These are phyloP conservation scores for Potamarius usumacintae DNA, from an alignment of 2,113 vertebrate species.

Conservation along the genomic window DNA sequence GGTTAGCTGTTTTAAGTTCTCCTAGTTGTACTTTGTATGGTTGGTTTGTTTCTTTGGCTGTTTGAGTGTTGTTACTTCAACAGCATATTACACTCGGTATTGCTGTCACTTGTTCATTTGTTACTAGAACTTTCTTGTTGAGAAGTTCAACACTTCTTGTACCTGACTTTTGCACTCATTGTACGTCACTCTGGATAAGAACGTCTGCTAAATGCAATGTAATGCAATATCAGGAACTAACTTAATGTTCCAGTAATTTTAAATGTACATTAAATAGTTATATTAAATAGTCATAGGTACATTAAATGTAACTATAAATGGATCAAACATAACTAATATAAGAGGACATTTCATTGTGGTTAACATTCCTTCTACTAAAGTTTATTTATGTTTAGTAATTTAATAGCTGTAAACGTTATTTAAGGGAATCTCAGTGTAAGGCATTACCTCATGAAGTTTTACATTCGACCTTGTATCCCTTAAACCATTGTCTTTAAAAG, in stretches of 20 bases:
- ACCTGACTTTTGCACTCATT: no score
- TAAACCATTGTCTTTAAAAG: not conserved
- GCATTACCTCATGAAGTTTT: not conserved
- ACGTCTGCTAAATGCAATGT: no score
- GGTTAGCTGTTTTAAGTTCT: no score
- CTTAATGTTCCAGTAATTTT: not conserved
- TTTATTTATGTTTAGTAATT: not conserved
- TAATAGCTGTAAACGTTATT: not conserved
- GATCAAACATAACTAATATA: not conserved
- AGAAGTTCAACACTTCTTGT: no score
- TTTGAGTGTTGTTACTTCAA: no score
- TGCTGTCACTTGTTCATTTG: no score
- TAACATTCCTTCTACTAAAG: not conserved
- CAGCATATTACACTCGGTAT: no score
- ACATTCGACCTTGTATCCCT: not conserved
- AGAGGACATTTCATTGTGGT: not conserved
- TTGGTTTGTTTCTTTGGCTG: no score
- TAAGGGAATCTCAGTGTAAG: not conserved
- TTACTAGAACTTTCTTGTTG: no score
- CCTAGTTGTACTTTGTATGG: no score
- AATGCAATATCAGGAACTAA: not conserved
- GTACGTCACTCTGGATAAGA: no score
- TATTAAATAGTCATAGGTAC: not conserved
- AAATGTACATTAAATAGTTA: no score
- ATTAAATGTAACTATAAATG: not conserved